Base-by-base conservation (phyloP, 2,797 vertebrate genomes). In the Odontamblyopus lacepedii region DNA sequence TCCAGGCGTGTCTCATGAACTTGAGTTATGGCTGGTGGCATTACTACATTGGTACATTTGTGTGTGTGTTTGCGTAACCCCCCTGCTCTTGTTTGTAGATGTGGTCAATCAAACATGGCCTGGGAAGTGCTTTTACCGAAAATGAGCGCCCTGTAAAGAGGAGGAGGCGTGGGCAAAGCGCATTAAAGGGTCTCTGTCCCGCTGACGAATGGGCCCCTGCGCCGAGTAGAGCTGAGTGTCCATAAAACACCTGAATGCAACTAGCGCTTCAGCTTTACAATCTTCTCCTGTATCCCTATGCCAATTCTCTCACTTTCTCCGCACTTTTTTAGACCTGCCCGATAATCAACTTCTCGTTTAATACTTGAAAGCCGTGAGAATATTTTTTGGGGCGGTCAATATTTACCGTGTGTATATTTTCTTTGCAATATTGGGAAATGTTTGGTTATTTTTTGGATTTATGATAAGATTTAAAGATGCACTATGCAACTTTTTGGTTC, bases 61-160 rank as follows among this genome's bases (percentile, higher is more conserved):
- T 74, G 63, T 70, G 62, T 67, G 76, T 79, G 51, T 83, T 79
- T 76, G 62, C 73, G 50, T 56, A 72, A 53, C 75, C 61, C 64
- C 75, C 61, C 64, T 64, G 69, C 73, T 72, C 75, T 73, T 71
- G 66, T 60, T 66, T 35, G 71, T 67, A 80, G 27, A 70, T 78
- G 66, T 29, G 57, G 53, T 71, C 81, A 83, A 79, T 87, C 79
- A 87, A 73, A 77, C 67, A 69, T 55, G 48, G 76, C 55, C 65
- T 76, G 80, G 60, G 27, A 85, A 89, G 81, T 83, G 89, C 84
- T 89, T 90, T 91, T 89, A 90, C 76, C 6, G 82, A 78, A 87
- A 81, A 79, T 77, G 77, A 83, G 75, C 69, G 71, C 35, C 80
- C 80, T 78, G 84, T 91, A 89, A 91, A 89, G 80, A 88, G 85